Evolutionary conservation across 1,140 invertebrate species (phyloP).

Genomic region (Chlorops oryzae): DNA sequence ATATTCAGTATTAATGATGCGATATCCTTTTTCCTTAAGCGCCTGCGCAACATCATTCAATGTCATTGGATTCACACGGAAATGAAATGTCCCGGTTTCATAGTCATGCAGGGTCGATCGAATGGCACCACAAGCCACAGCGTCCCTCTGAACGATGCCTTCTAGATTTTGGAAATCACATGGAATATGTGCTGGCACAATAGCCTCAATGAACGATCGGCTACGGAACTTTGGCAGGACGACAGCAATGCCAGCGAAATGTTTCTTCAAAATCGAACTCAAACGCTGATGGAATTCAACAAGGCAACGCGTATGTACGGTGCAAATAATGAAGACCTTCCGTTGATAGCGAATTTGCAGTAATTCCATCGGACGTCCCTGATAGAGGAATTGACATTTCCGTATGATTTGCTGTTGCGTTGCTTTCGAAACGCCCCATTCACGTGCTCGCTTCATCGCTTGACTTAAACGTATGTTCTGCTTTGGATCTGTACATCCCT

Average conservation of each 20-base stretch:
- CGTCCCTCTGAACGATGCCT: conserved; percentile 19
- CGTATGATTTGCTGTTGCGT: too few species aligned
- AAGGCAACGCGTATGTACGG: too few species aligned
- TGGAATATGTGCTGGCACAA: conserved; percentile 6
- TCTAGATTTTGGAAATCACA: conserved; percentile 9
- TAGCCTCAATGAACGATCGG: conserved; percentile 22
- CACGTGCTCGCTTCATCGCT: too few species aligned
- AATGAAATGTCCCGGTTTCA: conserved; percentile 15
- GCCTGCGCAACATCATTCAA: conserved; percentile 16
- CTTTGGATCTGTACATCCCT: too few species aligned
- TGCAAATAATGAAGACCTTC: not conserved
- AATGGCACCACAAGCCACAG: conserved; percentile 22
- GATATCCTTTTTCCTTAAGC: conserved; percentile 21
- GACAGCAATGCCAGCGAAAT: conserved; percentile 16
- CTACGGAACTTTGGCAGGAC: conserved; percentile 12
- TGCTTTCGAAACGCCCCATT: too few species aligned
- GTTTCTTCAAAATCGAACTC: too few species aligned
- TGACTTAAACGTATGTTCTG: too few species aligned
- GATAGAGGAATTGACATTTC: too few species aligned
- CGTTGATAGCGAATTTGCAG: conserved; percentile 3
- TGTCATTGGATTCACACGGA: conserved; percentile 21
- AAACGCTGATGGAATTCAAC: too few species aligned
- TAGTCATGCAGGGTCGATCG: conserved; percentile 11
- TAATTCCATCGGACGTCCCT: too few species aligned
- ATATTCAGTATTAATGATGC: conserved; percentile 16